phyloP scores from a whole-genome alignment of 2,113 vertebrate species.

The Hippocampus barbouri region DNA sequence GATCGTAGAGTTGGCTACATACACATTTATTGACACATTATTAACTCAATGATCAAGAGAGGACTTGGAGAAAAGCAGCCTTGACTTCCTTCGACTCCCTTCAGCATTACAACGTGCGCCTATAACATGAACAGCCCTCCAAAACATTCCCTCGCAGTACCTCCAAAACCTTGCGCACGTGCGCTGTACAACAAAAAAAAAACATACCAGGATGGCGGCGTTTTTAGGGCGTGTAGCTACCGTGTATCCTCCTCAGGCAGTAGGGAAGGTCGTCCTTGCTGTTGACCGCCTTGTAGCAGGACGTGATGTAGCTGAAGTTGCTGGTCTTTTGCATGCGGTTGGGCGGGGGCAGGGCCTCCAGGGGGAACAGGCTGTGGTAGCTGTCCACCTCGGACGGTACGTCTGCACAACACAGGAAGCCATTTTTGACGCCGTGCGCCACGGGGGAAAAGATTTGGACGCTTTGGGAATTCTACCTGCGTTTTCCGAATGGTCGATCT shows the following conservation, averaged over 20 bases:
- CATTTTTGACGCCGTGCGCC: too few relatives aligned
- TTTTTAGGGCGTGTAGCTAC: slow-evolving; percentile 51
- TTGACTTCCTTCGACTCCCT: too few relatives aligned
- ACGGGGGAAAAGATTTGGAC: background rate
- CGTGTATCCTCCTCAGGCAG: slow-evolving; percentile 97
- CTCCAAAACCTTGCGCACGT: too few relatives aligned
- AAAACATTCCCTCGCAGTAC: too few relatives aligned
- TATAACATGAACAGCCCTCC: too few relatives aligned
- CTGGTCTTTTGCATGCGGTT: slow-evolving; percentile 97
- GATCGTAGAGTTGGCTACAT: too few relatives aligned
- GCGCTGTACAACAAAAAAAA: too few relatives aligned
- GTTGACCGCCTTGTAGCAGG: slow-evolving; percentile 98
- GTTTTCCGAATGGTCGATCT: slow-evolving; percentile 97
- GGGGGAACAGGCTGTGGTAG: slow-evolving; percentile 97
- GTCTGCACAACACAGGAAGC: slow-evolving; percentile 65
- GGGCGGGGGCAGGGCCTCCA: slow-evolving; percentile 91
- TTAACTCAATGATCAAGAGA: too few relatives aligned
- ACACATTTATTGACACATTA: too few relatives aligned
- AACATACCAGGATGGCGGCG: too few relatives aligned
- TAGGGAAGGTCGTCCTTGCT: slow-evolving; percentile 97
- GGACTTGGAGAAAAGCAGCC: too few relatives aligned
- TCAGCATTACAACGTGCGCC: too few relatives aligned
- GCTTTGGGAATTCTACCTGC: slow-evolving; percentile 74
- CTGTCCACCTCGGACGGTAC: slow-evolving; percentile 96
- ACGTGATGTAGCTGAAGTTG: slow-evolving; percentile 98